phyloP scores from a whole-genome alignment of 2,888 invertebrate genomes.

The Myathropa florea region DNA sequence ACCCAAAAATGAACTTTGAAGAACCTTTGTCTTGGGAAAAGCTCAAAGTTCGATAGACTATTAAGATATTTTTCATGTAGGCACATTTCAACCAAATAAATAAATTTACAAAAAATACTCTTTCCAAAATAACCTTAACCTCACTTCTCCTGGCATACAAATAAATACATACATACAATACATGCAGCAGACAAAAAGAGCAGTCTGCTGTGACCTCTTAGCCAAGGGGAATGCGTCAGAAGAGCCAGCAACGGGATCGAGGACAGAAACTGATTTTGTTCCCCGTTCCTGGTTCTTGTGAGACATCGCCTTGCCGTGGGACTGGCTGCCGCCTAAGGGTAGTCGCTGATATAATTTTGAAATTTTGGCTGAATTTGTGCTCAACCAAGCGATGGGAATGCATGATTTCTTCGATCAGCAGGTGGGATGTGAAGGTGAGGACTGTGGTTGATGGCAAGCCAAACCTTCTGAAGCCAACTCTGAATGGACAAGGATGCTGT shows the following conservation, averaged over 20 bases:
- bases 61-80: constrained; percentile 56
- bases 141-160: not conserved
- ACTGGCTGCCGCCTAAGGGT: constrained; percentile 1
- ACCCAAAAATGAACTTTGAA: constrained; percentile 11
- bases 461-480: not conserved
- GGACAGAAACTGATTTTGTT: not conserved
- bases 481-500: constrained; percentile 17
- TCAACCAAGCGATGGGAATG: constrained; percentile 49
- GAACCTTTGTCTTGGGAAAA: constrained; percentile 49
- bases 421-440: constrained; percentile 39
- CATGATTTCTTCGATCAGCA: constrained; percentile 30
- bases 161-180: not conserved
- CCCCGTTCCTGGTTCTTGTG: not conserved
- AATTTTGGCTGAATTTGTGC: constrained; percentile 67
- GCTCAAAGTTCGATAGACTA: constrained; percentile 65
- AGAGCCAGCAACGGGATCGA: no score
- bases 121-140: not conserved
- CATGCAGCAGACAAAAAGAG: constrained; percentile 1
- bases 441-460: constrained; percentile 1
- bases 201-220: not conserved
- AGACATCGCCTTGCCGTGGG: not conserved
- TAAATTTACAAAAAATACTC: not conserved
- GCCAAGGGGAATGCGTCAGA: no score
- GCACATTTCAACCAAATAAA: constrained; percentile 68
- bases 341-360: constrained; percentile 14